phyloP scores from a whole-genome alignment of 2,797 vertebrate genomes.

The Pelodytes ibericus region DNA sequence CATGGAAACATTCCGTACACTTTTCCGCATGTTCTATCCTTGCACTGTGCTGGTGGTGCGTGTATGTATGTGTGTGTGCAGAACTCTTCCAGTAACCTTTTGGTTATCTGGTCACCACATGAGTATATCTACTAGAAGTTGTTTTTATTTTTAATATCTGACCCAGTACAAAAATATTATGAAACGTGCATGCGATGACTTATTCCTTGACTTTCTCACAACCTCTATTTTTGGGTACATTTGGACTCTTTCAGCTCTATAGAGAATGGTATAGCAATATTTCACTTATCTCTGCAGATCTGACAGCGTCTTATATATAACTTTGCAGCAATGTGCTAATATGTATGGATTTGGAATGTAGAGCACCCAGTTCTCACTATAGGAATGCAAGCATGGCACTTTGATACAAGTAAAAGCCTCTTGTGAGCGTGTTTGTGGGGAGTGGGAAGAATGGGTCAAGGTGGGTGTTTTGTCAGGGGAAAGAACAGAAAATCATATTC shows the following conservation, averaged over 20 bases:
- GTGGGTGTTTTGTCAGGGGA: neutral
- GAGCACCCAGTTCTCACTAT: neutral
- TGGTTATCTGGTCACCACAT: neutral
- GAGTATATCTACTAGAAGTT: neutral
- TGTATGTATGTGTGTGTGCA: slow-evolving; percentile 19
- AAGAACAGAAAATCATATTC: slow-evolving; percentile 35
- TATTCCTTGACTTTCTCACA: neutral
- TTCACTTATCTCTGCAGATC: neutral
- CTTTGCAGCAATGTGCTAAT: neutral
- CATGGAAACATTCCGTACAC: neutral
- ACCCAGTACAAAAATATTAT: slow-evolving; percentile 7
- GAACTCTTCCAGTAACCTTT: neutral
- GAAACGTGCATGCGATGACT: slow-evolving; percentile 6
- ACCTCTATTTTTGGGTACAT: slow-evolving; percentile 18
- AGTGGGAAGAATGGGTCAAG: neutral
- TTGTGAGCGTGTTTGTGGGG: too few relatives aligned
- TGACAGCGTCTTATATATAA: slow-evolving; percentile 1
- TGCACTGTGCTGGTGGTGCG: slow-evolving; percentile 46
- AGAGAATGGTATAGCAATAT: neutral
- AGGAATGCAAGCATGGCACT: neutral
- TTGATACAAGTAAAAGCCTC: slow-evolving; percentile 2
- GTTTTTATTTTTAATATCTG: slow-evolving; percentile 8
- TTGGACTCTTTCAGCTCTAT: neutral
- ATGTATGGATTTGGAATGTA: neutral
- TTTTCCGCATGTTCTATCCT: slow-evolving; percentile 30